phyloP scores from a whole-genome alignment of 2,888 invertebrate genomes.

The Ischnura elegans region DNA sequence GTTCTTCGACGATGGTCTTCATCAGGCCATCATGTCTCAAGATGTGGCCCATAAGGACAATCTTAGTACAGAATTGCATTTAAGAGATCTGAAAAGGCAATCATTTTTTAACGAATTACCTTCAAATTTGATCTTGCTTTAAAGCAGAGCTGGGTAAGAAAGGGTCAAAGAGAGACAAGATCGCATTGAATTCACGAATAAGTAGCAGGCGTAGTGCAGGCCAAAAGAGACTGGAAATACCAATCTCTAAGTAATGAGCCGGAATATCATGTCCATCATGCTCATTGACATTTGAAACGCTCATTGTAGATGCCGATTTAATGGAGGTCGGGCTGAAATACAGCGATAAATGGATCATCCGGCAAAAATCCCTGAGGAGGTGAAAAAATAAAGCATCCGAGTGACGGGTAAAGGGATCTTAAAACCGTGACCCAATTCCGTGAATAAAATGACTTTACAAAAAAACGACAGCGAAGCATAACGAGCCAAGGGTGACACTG shows the following conservation, averaged over 20 bases:
- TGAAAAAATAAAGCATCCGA: background rate
- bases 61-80: too few relatives aligned
- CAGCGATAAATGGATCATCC: background rate
- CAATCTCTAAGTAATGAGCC: background rate
- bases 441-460: background rate
- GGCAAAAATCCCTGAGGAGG: background rate
- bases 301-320: background rate
- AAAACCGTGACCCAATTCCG: background rate
- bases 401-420: background rate
- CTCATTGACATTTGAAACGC: background rate
- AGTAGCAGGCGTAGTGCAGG: background rate
- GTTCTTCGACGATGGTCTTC: too few relatives aligned
- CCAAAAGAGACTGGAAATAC: background rate
- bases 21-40: too few relatives aligned
- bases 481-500: background rate
- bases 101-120: too few relatives aligned
- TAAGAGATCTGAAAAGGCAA: too few relatives aligned
- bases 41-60: too few relatives aligned
- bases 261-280: background rate
- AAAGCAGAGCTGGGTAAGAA: too few relatives aligned
- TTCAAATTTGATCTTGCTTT: too few relatives aligned
- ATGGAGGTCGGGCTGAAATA: background rate
- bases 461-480: background rate
- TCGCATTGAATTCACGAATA: background rate
- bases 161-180: too few relatives aligned